These are phyloP conservation scores for Stenopsyche tienmushanensis DNA, from an alignment of 1,140 invertebrate species.

Conservation along the genomic window DNA sequence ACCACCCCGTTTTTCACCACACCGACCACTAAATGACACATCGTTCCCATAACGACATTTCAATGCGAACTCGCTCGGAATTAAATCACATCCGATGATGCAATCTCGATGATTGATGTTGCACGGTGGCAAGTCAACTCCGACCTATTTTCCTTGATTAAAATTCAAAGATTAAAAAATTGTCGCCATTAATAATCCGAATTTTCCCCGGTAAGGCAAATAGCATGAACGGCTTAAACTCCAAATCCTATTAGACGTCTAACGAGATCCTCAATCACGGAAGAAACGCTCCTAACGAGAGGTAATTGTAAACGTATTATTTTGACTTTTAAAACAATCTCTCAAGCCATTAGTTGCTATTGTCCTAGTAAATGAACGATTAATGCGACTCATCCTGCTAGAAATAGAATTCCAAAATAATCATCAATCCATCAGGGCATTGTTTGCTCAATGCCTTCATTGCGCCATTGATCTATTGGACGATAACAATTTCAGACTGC, in stretches of 20 bases:
- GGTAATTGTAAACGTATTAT: neutral
- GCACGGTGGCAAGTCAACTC: neutral
- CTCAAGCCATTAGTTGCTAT: neutral
- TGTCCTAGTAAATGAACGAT: too few relatives aligned
- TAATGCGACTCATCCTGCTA: too few relatives aligned
- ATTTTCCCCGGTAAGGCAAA: neutral
- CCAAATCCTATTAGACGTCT: neutral
- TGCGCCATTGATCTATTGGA: too few relatives aligned
- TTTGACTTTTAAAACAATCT: neutral
- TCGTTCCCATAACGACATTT: neutral
- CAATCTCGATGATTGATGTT: neutral
- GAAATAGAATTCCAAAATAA: too few relatives aligned
- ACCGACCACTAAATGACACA: neutral
- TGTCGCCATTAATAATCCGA: neutral
- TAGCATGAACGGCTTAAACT: too few relatives aligned
- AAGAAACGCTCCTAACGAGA: neutral
- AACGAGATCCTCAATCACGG: neutral
- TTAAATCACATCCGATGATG: too few relatives aligned
- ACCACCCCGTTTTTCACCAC: neutral
- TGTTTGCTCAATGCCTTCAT: too few relatives aligned
- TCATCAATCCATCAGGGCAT: too few relatives aligned
- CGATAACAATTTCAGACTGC: too few relatives aligned
- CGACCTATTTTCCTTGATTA: too few relatives aligned
- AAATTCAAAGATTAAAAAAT: neutral
- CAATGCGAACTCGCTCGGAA: too few relatives aligned